Percentiles rank a stretch among this genome's conserved stretches.
phyloP scores from a whole-genome alignment of 2,888 invertebrate genomes.

The Artemia sinica region DNA sequence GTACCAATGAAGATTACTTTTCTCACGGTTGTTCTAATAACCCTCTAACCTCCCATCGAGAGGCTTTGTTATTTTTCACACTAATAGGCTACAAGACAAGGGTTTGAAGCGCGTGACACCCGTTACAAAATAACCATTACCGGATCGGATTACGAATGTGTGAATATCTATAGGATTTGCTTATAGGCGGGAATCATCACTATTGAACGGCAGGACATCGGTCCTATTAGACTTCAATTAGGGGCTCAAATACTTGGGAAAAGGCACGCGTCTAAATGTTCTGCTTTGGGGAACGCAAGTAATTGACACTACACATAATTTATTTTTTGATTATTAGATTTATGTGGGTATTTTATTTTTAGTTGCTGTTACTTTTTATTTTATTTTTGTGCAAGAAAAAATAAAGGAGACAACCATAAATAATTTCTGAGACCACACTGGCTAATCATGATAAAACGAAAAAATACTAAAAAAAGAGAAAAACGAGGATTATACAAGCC shows the following conservation, averaged over 20 bases:
- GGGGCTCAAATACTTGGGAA: background rate
- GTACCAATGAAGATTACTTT: background rate
- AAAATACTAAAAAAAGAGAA: no score
- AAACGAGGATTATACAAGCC: no score
- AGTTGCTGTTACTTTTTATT: no score
- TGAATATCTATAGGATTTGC: conserved; percentile 10
- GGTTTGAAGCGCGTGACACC: conserved; percentile 11
- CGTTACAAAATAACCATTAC: conserved; percentile 13
- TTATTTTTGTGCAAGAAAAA: no score
- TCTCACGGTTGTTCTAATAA: conserved; percentile 1
- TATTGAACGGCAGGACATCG: background rate
- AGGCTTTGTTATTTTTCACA: conserved; percentile 6
- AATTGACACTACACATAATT: background rate
- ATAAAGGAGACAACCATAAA: no score
- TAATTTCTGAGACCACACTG: no score
- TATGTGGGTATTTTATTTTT: no score
- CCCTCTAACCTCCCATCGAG: background rate
- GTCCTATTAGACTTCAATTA: conserved; percentile 1
- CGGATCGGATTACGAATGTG: conserved; percentile 13
- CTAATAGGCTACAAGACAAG: background rate
- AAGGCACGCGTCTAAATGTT: background rate
- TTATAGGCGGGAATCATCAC: background rate
- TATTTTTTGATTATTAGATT: no score
- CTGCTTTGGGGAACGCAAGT: background rate
- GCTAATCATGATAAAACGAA: no score